Conservation (phyloP, 2,797 vertebrate species). For the Fistularia tabacaria region DNA sequence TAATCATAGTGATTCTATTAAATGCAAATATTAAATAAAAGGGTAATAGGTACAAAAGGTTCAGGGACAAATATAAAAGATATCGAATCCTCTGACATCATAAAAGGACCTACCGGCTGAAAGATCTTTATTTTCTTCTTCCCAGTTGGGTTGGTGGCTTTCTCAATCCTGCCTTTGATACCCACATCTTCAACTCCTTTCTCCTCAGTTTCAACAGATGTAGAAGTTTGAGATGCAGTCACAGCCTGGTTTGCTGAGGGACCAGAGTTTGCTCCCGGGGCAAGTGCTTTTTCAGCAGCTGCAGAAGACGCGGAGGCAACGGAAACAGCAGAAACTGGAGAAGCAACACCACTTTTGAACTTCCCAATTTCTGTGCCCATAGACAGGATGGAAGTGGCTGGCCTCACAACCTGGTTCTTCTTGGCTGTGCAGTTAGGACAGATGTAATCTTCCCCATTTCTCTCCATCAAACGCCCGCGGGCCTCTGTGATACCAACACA, state of each 20-base stretch:
- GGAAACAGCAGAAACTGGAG: neutral
- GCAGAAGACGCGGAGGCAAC: neutral
- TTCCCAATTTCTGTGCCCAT: slow-evolving; percentile 67
- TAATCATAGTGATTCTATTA: too few relatives aligned
- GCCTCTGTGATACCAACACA: slow-evolving; percentile 98
- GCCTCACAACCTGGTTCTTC: slow-evolving; percentile 77
- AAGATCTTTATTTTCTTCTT: slow-evolving; percentile 99
- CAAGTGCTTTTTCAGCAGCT: slow-evolving; percentile 7
- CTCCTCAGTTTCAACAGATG: slow-evolving; percentile 52
- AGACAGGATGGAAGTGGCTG: slow-evolving; percentile 52
- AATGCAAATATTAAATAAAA: too few relatives aligned
- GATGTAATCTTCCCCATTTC: slow-evolving; percentile 96
- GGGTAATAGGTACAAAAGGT: too few relatives aligned
- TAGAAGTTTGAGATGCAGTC: slow-evolving; percentile 1
- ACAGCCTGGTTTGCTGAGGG: slow-evolving; percentile 10
- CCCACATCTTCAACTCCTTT: slow-evolving; percentile 82
- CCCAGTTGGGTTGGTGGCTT: slow-evolving; percentile 92
- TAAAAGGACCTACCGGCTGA: slow-evolving; percentile 87
- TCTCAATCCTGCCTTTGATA: slow-evolving; percentile 98
- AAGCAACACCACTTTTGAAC: slow-evolving; percentile 21
- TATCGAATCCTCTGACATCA: too few relatives aligned
- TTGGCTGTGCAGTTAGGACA: slow-evolving; percentile 96
- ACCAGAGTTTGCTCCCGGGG: slow-evolving; percentile 23
- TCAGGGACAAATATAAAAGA: too few relatives aligned
- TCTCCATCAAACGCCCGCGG: slow-evolving; percentile 91